phyloP scores from a whole-genome alignment of 2,888 invertebrate genomes.

The Polylopha cassiicola region DNA sequence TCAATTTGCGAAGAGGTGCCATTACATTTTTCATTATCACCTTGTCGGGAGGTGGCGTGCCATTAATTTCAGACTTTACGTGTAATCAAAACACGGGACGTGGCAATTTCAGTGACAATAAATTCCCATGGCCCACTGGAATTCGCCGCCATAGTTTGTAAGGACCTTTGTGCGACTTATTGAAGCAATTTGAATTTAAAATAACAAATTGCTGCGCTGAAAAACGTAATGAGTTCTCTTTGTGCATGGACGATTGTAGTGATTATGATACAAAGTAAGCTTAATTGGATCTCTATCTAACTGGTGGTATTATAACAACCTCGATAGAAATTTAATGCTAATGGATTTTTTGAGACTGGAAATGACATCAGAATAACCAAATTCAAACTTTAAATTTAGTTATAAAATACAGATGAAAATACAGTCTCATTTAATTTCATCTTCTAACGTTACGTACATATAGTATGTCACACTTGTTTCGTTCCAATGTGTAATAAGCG shows the following conservation, averaged over 20 bases:
- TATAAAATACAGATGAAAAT: too few species aligned
- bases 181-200: slow-evolving; percentile 14
- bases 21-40: slow-evolving; percentile 65
- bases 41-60: slow-evolving; percentile 33
- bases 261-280: slow-evolving; percentile 62
- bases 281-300: neutral
- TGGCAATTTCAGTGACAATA: slow-evolving; percentile 39
- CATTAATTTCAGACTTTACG: slow-evolving; percentile 58
- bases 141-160: slow-evolving; percentile 19
- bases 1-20: slow-evolving; percentile 49
- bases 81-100: slow-evolving; percentile 49
- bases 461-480: too few species aligned
- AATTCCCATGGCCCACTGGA: slow-evolving; percentile 57
- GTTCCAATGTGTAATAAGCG: too few species aligned
- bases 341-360: too few species aligned
- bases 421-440: too few species aligned
- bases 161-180: neutral
- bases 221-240: slow-evolving; percentile 45
- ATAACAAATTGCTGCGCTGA: slow-evolving; percentile 25
- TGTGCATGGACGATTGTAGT: slow-evolving; percentile 47
- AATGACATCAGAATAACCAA: too few species aligned
- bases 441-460: too few species aligned
- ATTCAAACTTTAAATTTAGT: too few species aligned
- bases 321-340: neutral
- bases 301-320: neutral